A percentile compares a stretch with the other conserved stretches of the same genome.
Conservation (phyloP, 2,113 vertebrate species). For the Cyanoliseus patagonus region DNA sequence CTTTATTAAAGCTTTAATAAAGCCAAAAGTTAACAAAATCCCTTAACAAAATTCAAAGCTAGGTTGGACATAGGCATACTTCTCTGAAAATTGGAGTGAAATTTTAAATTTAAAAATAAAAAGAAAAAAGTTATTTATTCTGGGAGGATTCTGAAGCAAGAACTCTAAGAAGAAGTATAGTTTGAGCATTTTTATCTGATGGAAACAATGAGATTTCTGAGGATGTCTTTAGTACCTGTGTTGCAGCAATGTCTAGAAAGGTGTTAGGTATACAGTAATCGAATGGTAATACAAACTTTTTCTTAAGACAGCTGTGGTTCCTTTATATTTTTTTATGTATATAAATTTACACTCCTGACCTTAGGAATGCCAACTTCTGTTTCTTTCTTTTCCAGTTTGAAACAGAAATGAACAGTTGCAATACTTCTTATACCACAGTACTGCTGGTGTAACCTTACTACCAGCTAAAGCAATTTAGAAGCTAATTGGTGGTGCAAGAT, state of each 20-base stretch:
- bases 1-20: background rate
- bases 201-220: background rate
- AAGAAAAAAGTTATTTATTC: background rate
- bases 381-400: background rate
- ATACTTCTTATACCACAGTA: background rate
- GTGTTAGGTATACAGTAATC: background rate
- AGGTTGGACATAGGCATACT: background rate
- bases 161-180: background rate
- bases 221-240: background rate
- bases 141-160: background rate
- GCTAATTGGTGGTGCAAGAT: background rate
- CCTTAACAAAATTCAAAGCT: background rate
- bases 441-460: background rate
- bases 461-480: background rate
- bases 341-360: background rate
- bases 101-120: background rate
- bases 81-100: background rate
- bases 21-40: background rate
- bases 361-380: background rate
- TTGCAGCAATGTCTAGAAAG: background rate
- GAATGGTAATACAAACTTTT: background rate
- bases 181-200: background rate
- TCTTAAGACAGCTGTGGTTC: background rate
- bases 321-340: background rate
- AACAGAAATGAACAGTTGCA: background rate